Evolutionary conservation across 37 sponge, comb jelly and placozoan species (phyloP).

Genomic region (Halichondria panicea): DNA sequence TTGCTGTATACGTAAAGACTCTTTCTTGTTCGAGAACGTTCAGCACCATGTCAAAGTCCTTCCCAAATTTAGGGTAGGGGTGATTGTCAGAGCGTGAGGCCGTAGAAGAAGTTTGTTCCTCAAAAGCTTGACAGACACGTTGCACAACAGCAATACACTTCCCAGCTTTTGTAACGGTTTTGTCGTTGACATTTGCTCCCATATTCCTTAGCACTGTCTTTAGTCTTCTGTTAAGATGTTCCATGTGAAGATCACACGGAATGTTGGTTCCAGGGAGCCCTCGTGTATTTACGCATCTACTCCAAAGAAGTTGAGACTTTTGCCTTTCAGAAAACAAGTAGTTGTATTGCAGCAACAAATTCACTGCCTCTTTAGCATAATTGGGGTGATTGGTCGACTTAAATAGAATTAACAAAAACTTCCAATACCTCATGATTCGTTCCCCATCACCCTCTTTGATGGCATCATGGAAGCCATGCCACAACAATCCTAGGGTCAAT

Average conservation of each 20-base stretch:
- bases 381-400: constrained; percentile 20
- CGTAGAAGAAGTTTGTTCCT: not conserved
- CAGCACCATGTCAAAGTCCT: not conserved
- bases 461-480: constrained; percentile 46
- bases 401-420: constrained; percentile 24
- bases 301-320: constrained; percentile 23
- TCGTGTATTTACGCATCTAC: constrained; percentile 12
- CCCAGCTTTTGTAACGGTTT: constrained; percentile 10
- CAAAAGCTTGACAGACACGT: constrained; percentile 12
- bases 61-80: constrained; percentile 11
- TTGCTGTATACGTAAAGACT: constrained; percentile 7
- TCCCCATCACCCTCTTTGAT: constrained; percentile 49
- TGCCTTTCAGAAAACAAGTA: constrained; percentile 39
- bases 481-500: constrained; percentile 6
- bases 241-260: constrained; percentile 29
- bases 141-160: constrained; percentile 17
- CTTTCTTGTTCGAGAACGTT: constrained; percentile 2
- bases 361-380: constrained; percentile 45
- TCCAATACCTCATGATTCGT: constrained; percentile 32
- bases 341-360: constrained; percentile 22
- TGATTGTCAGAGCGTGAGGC: constrained; percentile 8
- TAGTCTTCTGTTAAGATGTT: constrained; percentile 16
- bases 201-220: constrained; percentile 10
- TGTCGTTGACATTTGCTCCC: constrained; percentile 21
- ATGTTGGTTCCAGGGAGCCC: constrained; percentile 15